Base-by-base conservation (phyloP, 2,113 vertebrate species). In the Amblyornis subalaris region DNA sequence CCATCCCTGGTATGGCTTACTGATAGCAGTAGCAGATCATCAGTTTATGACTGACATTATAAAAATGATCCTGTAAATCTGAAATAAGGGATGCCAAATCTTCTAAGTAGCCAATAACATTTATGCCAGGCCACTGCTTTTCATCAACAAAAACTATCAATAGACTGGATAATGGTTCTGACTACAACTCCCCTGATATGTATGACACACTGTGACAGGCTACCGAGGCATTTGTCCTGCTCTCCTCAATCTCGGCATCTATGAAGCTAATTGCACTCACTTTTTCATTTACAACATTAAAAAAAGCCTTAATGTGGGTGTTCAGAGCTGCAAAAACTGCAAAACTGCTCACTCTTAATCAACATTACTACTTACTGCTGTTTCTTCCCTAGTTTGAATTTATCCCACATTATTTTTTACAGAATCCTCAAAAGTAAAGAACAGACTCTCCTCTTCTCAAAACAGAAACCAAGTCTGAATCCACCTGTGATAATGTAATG, bases 211-310 rank as follows among this genome's bases (percentile, higher is more conserved):
- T 36, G 18, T 2, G 7, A 25, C 62, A 85, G 58, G 26, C 19
- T 28, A 15, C 0, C 0, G 0, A 51, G n/a, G n/a, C 21, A 48
- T 91, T 57, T 85, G 12, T 55, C 71, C 67, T 62, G 20, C 35
- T 79, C 35, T 40, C 50, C 50, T 65, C 62, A 50, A 7, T 42
- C 33, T 16, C 36, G 35, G 25, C 22, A 76, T 13, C n/a, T 61
- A 8, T 36, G 54, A 53, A 40, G 20, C 6, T 33, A 55, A 60
- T 28, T 61, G 51, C 7, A 50, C 36, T 55, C 22, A 21, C 53
- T 55, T 74, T 74, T 67, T 67, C 14, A 74, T 57, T 55, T 71
- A 73, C 12, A 88, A 53, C 29, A 44, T 51, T 42, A 45, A 3
- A 48, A 47, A 22, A 65, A 25, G 7, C 3, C 22, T 45, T 40